Conservation (phyloP, 30 jellyfish, hydroid and myxozoan species). For the Aurelia coerulea region DNA sequence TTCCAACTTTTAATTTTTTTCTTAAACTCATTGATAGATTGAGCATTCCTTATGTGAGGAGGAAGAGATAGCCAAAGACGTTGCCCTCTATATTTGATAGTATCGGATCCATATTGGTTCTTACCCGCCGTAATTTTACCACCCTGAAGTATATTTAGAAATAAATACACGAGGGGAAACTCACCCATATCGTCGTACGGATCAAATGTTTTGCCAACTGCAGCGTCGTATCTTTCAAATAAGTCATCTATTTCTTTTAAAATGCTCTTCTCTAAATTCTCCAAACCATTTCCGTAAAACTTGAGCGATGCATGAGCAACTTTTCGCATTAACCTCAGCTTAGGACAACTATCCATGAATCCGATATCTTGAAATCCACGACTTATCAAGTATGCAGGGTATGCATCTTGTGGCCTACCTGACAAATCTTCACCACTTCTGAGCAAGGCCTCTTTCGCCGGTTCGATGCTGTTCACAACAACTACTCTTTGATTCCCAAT, state of each 20-base stretch:
- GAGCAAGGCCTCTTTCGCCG: slow-evolving; percentile 57
- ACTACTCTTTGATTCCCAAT: slow-evolving; percentile 64
- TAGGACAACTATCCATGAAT: slow-evolving; percentile 64
- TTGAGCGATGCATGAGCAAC: slow-evolving; percentile 70
- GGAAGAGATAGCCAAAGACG: too few relatives aligned
- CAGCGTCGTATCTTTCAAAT: slow-evolving; percentile 22
- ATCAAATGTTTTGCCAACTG: slow-evolving; percentile 42
- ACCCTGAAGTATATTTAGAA: too few relatives aligned
- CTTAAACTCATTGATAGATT: too few relatives aligned
- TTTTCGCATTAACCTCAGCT: slow-evolving; percentile 65
- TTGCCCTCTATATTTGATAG: too few relatives aligned
- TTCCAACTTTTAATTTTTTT: too few relatives aligned
- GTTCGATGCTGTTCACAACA: slow-evolving; percentile 54
- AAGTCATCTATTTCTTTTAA: slow-evolving; percentile 58
- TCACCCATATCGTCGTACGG: slow-evolving; percentile 74
- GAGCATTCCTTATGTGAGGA: too few relatives aligned
- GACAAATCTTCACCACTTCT: slow-evolving; percentile 72
- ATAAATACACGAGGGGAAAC: neutral
- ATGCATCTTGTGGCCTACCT: slow-evolving; percentile 75
- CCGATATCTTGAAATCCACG: slow-evolving; percentile 68
- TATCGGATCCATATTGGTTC: too few relatives aligned
- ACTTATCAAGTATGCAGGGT: slow-evolving; percentile 33
- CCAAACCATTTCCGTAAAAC: slow-evolving; percentile 71
- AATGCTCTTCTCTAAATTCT: slow-evolving; percentile 35
- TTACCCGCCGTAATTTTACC: too few relatives aligned